phyloP scores from a whole-genome alignment of 2,797 vertebrate genomes.

The Huso huso region DNA sequence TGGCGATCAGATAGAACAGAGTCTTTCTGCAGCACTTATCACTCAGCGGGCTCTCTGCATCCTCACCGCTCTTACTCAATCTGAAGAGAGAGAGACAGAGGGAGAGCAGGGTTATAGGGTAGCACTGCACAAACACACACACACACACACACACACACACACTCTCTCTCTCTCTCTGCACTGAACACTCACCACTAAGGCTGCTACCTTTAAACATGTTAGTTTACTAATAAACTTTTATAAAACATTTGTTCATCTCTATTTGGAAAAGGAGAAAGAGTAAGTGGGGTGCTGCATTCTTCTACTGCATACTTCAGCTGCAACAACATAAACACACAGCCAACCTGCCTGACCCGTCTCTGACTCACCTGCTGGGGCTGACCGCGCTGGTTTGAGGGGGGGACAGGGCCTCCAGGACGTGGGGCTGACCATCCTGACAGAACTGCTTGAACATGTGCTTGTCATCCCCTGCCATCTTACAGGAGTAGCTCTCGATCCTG shows the following conservation, averaged over 20 bases:
- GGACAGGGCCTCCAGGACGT: conserved; percentile 83
- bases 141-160: neutral
- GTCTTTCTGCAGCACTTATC: conserved; percentile 97
- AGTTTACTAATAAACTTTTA: too few species aligned
- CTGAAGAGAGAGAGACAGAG: conserved; percentile 38
- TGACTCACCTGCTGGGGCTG: conserved; percentile 78
- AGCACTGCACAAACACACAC: neutral
- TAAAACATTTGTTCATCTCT: too few species aligned
- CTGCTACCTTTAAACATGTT: too few species aligned
- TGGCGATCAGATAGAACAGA: conserved; percentile 93
- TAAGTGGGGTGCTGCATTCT: too few species aligned
- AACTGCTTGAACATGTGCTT: conserved; percentile 98
- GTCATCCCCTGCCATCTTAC: conserved; percentile 93
- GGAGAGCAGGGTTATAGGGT: neutral
- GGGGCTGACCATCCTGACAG: conserved; percentile 93
- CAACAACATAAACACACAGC: too few species aligned
- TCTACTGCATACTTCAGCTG: too few species aligned
- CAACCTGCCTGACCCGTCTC: neutral
- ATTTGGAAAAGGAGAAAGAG: too few species aligned
- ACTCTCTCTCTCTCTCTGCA: too few species aligned
- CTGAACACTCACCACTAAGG: too few species aligned
- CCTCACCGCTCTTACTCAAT: conserved; percentile 77
- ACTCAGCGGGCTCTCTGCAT: conserved; percentile 77
- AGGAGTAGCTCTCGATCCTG: conserved; percentile 96
- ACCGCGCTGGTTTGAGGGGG: conserved; percentile 83